Conservation (phyloP, 2,888 invertebrate species). For the Danaus chrysippus region DNA sequence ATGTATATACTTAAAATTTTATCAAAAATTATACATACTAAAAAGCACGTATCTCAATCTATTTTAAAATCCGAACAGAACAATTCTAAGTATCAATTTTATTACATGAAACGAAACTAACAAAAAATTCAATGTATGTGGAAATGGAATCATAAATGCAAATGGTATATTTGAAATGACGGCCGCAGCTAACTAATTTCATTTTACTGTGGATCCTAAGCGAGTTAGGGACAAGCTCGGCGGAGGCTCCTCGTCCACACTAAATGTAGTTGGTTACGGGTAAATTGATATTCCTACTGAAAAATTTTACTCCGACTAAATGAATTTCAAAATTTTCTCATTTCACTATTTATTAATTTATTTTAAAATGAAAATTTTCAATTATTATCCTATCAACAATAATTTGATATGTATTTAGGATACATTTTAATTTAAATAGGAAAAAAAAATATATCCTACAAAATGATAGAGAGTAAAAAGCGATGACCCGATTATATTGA, state of each 20-base stretch:
- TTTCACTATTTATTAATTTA: too few relatives aligned
- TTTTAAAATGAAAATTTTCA: too few relatives aligned
- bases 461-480: not conserved
- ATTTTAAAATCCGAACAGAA: too few relatives aligned
- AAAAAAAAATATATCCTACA: not conserved
- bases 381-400: too few relatives aligned
- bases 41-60: too few relatives aligned
- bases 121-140: slow-evolving; percentile 25
- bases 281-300: slow-evolving; percentile 23
- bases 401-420: not conserved
- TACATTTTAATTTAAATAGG: not conserved
- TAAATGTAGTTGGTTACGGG: slow-evolving; percentile 28
- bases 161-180: slow-evolving; percentile 73
- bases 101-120: not conserved
- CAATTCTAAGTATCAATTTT: slow-evolving; percentile 3
- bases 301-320: slow-evolving; percentile 23
- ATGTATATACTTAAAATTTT: not conserved
- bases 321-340: not conserved
- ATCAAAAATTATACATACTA: not conserved
- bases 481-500: slow-evolving; percentile 8
- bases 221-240: slow-evolving; percentile 49
- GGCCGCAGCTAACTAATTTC: slow-evolving; percentile 68
- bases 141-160: slow-evolving; percentile 63
- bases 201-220: slow-evolving; percentile 71
- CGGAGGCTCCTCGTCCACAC: slow-evolving; percentile 38